Conservation (phyloP, 2,888 invertebrate species). For the Cephus spinipes region DNA sequence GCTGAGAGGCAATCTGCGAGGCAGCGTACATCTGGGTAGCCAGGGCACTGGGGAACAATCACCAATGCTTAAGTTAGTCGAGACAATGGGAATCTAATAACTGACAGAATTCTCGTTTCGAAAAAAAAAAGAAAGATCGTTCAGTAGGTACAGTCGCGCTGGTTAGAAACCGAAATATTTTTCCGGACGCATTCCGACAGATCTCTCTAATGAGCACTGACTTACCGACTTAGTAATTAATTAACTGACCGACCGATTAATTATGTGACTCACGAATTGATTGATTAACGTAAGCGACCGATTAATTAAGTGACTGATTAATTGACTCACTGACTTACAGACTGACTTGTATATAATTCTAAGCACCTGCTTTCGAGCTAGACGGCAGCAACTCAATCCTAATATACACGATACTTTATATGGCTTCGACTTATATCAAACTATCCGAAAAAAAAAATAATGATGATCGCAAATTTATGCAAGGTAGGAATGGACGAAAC, state of each 20-base stretch:
- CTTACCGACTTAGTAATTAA: not conserved
- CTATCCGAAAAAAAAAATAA: not conserved
- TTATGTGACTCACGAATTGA: not conserved
- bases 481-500: not conserved
- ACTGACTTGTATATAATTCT: not conserved
- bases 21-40: conserved; percentile 96
- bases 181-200: not conserved
- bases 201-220: not conserved
- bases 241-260: not conserved
- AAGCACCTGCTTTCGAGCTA: not conserved
- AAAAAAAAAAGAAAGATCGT: not conserved
- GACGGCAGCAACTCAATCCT: not conserved
- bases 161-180: not conserved
- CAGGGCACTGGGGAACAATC: conserved; percentile 88
- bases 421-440: not conserved
- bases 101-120: not conserved
- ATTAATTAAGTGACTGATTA: not conserved
- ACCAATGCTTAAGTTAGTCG: conserved; percentile 67
- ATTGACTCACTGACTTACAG: not conserved
- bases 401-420: not conserved
- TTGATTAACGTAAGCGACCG: not conserved
- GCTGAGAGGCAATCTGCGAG: conserved; percentile 91
- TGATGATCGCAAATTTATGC: not conserved
- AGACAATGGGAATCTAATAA: conserved; percentile 52
- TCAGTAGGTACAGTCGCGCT: not conserved